A percentile compares a stretch with the other conserved stretches of the same genome.
Conservation (phyloP, 2,888 invertebrate genomes). For the Cheilosia vernalis region DNA sequence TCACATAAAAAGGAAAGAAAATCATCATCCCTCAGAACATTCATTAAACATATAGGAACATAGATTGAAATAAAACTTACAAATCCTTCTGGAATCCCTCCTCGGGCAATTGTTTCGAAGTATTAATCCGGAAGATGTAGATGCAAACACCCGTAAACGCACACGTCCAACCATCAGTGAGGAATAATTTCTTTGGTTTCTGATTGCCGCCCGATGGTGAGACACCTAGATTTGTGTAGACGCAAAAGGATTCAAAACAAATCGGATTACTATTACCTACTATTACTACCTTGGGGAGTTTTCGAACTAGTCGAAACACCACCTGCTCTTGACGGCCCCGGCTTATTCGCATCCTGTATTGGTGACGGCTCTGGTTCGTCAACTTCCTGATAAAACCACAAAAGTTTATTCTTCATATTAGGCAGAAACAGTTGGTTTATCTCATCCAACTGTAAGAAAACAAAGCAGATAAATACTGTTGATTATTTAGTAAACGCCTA, state of each 20-base stretch:
- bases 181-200: conserved; percentile 90
- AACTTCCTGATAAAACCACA: conserved; percentile 95
- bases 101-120: conserved; percentile 93
- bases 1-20: neutral
- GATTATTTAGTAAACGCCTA: neutral
- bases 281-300: conserved; percentile 81
- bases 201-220: conserved; percentile 81
- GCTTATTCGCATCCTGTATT: conserved; percentile 83
- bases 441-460: conserved; percentile 88
- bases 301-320: conserved; percentile 83
- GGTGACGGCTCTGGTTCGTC: conserved; percentile 86
- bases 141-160: conserved; percentile 92
- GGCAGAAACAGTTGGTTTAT: conserved; percentile 94
- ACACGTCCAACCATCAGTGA: conserved; percentile 93
- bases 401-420: conserved; percentile 92
- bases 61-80: conserved; percentile 82
- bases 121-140: conserved; percentile 93
- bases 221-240: conserved; percentile 77
- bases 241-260: neutral
- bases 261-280: conserved; percentile 6
- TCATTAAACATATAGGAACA: neutral
- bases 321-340: conserved; percentile 84
- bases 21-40: conserved; percentile 1
- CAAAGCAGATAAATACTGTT: neutral
- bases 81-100: conserved; percentile 95